Evolutionary conservation across 2,113 vertebrate species (phyloP), one percentile per base, ranked within the genome.

Genomic region (Perca schrenkii): DNA sequence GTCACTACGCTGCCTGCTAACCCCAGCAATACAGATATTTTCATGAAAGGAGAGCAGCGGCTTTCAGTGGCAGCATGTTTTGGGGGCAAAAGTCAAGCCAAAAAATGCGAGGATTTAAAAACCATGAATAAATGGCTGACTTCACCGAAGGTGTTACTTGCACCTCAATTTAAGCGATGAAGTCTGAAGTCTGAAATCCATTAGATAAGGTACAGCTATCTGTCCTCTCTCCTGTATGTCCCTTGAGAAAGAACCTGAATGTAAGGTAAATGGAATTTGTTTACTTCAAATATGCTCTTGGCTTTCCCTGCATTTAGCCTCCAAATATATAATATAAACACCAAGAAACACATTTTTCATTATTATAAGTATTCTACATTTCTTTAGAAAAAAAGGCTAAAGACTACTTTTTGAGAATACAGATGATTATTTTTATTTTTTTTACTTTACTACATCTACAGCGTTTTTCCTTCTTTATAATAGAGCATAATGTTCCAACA

Each of bases 161-260:
- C 22, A 15, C 14, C 43, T 52, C 11, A 22, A 46, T 53, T 81
- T 62, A 49, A 56, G 49, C 49, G 3, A 4, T 22, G 54, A 19
- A 4, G 73, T 53, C 40, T 43, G 40, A 62, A 73, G 47, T 62
- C 56, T 63, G 36, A 74, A 57, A 46, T 57, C 40, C n/a, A 11
- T 75, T 19, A 36, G 65, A 25, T 53, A 22, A 64, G 66, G 31
- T 25, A 4, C 17, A 0, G 40, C 4, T 13, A 1, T 54, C 70
- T 22, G 56, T 49, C 21, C 54, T 25, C 10, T 52, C 28, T 31
- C 52, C 71, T 16, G 56, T 16, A 10, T 17, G 34, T 46, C 28
- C 17, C 43, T 2, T 8, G 1, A 61, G 40, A 53, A 73, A 54
- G 54, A 61, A 56, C 11, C 34, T 19, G 34, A 54, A 58, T n/a